These are phyloP conservation scores for Tribolium madens DNA, from an alignment of 1,140 invertebrate species.

Conservation along the genomic window DNA sequence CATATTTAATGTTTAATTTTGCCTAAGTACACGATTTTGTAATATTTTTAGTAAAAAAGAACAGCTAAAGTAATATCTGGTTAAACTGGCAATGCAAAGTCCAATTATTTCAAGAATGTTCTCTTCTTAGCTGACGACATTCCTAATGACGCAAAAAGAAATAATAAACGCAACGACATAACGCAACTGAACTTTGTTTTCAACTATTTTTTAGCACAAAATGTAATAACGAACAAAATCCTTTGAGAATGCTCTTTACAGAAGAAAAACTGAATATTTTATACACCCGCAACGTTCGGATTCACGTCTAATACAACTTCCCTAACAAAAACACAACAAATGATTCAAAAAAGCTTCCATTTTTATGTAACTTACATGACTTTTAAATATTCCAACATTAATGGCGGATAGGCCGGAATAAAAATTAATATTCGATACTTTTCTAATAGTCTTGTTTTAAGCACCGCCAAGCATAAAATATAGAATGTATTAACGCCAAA, in stretches of 20 bases:
- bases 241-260: constrained; percentile 12
- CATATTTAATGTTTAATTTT: constrained; percentile 26
- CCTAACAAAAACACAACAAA: constrained; percentile 19
- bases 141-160: background rate
- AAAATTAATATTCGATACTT: no score
- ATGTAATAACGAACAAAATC: constrained; percentile 20
- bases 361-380: background rate
- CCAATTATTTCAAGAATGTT: constrained; percentile 30
- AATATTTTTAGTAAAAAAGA: constrained; percentile 12
- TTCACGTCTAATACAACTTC: constrained; percentile 16
- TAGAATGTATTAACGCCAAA: background rate
- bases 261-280: constrained; percentile 24
- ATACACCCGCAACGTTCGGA: background rate
- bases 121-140: constrained; percentile 5
- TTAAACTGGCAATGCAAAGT: constrained; percentile 17
- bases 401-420: no score
- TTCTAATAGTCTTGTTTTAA: background rate
- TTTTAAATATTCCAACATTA: background rate
- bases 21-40: constrained; percentile 1
- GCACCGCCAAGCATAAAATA: background rate
- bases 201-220: constrained; percentile 11
- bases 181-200: background rate
- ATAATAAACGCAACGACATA: constrained; percentile 4
- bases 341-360: constrained; percentile 20
- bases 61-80: constrained; percentile 7